Percentiles rank a stretch among this genome's conserved stretches.
Evolutionary conservation across 2,888 invertebrate species (phyloP).

Genomic region (Dynastes maya): DNA sequence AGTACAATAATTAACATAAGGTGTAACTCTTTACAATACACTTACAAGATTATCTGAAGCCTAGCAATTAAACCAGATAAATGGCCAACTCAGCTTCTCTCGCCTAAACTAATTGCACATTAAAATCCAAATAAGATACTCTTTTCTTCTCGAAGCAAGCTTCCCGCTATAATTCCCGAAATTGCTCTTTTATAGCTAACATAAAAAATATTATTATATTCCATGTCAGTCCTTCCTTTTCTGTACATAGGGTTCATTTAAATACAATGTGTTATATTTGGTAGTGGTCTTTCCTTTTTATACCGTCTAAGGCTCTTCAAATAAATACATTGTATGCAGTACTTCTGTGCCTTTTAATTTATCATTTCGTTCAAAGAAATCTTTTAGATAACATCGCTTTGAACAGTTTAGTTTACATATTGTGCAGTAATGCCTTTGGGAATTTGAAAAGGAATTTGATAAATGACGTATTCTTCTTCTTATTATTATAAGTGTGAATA

Average conservation of each 20-base stretch:
- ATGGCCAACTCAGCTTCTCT: not conserved
- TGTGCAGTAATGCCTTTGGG: not conserved
- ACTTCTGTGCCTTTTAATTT: slow-evolving; percentile 9
- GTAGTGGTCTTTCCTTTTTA: not conserved
- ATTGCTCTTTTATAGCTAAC: slow-evolving; percentile 41
- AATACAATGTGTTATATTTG: slow-evolving; percentile 38
- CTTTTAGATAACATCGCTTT: not conserved
- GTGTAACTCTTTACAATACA: no score
- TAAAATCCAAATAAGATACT: slow-evolving; percentile 30
- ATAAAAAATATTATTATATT: slow-evolving; percentile 43
- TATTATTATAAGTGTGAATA: no score
- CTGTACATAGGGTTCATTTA: slow-evolving; percentile 18
- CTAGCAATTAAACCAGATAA: slow-evolving; percentile 16
- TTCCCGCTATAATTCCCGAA: slow-evolving; percentile 29
- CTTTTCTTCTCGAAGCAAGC: not conserved
- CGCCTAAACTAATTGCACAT: slow-evolving; percentile 25
- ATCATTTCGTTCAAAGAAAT: slow-evolving; percentile 24
- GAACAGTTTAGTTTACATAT: not conserved
- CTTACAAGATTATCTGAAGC: not conserved
- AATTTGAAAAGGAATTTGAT: not conserved
- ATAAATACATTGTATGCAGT: not conserved
- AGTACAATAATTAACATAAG: no score
- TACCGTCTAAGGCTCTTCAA: slow-evolving; percentile 1
- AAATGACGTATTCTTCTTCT: no score
- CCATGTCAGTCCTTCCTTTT: slow-evolving; percentile 15